These are phyloP conservation scores for Sphyrna mokarran DNA, from an alignment of 2,113 vertebrate genomes.

Conservation along the genomic window DNA sequence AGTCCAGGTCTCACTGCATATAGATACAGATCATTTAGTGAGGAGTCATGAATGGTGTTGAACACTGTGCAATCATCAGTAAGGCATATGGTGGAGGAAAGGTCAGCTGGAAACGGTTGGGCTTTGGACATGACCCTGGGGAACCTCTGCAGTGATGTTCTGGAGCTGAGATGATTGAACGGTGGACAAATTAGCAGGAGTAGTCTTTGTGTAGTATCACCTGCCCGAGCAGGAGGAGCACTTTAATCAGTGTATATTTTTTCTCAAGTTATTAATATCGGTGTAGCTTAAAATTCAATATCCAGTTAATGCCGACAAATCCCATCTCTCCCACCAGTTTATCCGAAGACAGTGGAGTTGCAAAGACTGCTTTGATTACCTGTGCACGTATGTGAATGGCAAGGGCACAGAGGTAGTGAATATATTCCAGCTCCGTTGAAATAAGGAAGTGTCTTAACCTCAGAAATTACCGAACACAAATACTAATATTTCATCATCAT, in stretches of 20 bases:
- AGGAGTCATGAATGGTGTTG: neutral
- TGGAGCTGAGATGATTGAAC: neutral
- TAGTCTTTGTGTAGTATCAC: neutral
- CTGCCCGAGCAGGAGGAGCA: neutral
- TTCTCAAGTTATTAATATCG: neutral
- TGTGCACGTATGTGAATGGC: neutral
- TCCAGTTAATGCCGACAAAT: neutral
- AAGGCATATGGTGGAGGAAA: neutral
- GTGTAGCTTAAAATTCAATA: neutral
- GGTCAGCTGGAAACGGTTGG: neutral
- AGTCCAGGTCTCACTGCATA: neutral
- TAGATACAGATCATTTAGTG: neutral
- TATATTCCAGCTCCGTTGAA: neutral
- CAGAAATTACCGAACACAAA: slow-evolving; percentile 48
- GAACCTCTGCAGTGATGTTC: neutral
- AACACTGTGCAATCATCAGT: neutral
- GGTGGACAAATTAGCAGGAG: neutral
- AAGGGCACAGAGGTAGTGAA: neutral
- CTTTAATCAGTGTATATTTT: neutral
- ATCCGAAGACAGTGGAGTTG: neutral
- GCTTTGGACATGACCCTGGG: neutral
- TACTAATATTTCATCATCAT: slow-evolving; percentile 63
- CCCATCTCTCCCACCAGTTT: neutral
- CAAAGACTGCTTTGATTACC: neutral
- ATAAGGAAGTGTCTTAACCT: slow-evolving; percentile 43